Evolutionary conservation across 1,140 invertebrate genomes (phyloP), one percentile per base, ranked within the genome.

Genomic region (Zaprionus africanus): DNA sequence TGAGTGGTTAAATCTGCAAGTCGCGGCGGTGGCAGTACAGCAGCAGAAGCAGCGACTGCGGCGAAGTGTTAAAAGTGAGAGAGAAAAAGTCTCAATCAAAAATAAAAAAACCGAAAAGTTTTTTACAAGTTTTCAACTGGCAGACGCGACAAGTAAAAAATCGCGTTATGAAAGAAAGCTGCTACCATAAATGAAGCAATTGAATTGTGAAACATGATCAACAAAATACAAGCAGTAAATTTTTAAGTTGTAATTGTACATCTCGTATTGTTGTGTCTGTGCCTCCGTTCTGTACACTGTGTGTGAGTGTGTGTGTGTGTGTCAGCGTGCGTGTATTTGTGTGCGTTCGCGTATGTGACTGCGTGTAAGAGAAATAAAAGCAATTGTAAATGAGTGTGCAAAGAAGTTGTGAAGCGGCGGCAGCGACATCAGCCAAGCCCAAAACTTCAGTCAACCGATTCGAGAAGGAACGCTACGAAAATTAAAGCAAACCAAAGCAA

Each of bases 391-490:
- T 82, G 79, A 76, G 62, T 79, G 73, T 73, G 67, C 77, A 57
- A 79, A 79, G 77, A 79, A 67, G 78, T 74, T 60, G 51, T 69
- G 64, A 70, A 77, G 78, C 63, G 75, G 80, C 58, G 74, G 75
- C 51, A 76, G 76, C 59, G 65, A 70, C 64, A 68, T 63, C 84
- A 68, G 66, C 84, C 85, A 82, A 88, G 81, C 85, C 77, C 87
- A 79, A 82, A 91, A 91, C 81, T 81, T 72, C 79, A 83, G 64
- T 83, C 75, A 81, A 83, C 68, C 81, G 81, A 76, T 83, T 74
- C 61, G 64, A 75, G 68, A 77, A 69, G 72, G 57, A 73, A 73
- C 59, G 67, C 68, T 51, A 54, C 34, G 62, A 69, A 58, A 36
- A 51, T 43, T 56, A 74, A 36, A 57, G 57, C 61, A 63, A 51